phyloP scores from a whole-genome alignment of 2,113 vertebrate genomes.

The Cheirogaleus medius region DNA sequence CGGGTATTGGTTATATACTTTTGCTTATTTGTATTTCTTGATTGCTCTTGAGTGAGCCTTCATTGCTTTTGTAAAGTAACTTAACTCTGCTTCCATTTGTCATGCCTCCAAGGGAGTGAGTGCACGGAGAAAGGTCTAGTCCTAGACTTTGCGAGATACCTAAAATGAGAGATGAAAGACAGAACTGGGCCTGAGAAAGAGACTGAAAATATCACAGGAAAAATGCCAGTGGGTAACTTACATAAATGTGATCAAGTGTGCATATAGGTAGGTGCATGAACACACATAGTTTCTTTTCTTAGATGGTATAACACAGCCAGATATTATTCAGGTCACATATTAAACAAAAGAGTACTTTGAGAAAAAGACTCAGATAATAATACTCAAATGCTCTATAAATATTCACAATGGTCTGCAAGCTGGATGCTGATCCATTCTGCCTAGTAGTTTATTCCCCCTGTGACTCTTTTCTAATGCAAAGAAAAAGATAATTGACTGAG shows the following conservation, averaged over 20 bases:
- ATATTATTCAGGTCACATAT: constrained; percentile 19
- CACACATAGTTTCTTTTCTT: neutral
- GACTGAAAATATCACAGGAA: neutral
- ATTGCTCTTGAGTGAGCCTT: constrained; percentile 1
- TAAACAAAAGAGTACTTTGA: constrained; percentile 30
- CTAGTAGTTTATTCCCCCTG: constrained; percentile 26
- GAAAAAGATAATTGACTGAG: constrained; percentile 26
- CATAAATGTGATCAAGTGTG: neutral
- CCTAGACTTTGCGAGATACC: neutral
- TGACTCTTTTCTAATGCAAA: constrained; percentile 48
- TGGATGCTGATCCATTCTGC: constrained; percentile 14
- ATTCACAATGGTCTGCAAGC: constrained; percentile 25
- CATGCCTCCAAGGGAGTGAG: neutral
- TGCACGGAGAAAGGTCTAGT: neutral
- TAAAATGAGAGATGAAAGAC: neutral
- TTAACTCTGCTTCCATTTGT: neutral
- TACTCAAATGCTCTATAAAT: constrained; percentile 32
- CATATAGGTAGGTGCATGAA: neutral
- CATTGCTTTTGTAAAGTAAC: neutral
- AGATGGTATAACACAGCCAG: neutral
- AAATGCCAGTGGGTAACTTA: neutral
- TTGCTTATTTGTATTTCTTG: neutral
- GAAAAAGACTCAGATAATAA: constrained; percentile 45
- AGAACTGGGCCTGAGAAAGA: neutral
- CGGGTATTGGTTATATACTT: neutral